Base-by-base conservation (phyloP, 1,140 invertebrate species). In the Diuraphis noxia region DNA sequence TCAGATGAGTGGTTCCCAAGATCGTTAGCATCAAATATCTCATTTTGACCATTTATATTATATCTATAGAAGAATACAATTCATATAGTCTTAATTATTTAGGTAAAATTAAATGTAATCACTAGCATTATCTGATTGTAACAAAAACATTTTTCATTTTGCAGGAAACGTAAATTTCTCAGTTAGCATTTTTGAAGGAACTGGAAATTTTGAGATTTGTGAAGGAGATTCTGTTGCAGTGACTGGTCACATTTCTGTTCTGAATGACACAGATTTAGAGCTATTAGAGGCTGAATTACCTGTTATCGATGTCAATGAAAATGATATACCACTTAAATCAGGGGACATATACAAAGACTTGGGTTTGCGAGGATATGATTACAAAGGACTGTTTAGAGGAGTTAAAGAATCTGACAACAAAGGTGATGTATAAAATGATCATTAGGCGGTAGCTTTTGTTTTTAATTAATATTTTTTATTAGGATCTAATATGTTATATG, bases 281-380 rank as follows among this genome's bases (percentile, higher is more conserved):
- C 94, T 95, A 52, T 92, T 96, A 1, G 49, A 30, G 13, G 86
- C 49, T 40, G 93, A 94, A 36, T 92, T 96, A 19, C 93, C 94
- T 40, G 93, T 94, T 21, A 94, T 94, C 23, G 17, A 92, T 41
- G 0, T 93, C 1, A 94, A 95, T 40, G 93, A 93, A 85, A 94
- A 94, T 40, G 93, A 94, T 34, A 94, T 97, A 84, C 95, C 95
- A 43, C 94, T 99, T 36, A 95, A 94, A 10, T 94, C 94, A 25
- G 94, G 95, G 36, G 98, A 99, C 93, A 95, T 99, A 30, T 99
- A 99, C 95, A 99, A 99, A 94, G 98, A 99, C 94, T 94, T 99
- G 30, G 94, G 97, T 92, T 95, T 99, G 1, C 95, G 98, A 92
- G 99, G 98, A 13, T 99, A 99, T 93, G 97, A 99, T 93, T 99